Evolutionary conservation across 1,140 invertebrate species (phyloP), one percentile per base, ranked within the genome.

Genomic region (Lysiphlebus fabarum): DNA sequence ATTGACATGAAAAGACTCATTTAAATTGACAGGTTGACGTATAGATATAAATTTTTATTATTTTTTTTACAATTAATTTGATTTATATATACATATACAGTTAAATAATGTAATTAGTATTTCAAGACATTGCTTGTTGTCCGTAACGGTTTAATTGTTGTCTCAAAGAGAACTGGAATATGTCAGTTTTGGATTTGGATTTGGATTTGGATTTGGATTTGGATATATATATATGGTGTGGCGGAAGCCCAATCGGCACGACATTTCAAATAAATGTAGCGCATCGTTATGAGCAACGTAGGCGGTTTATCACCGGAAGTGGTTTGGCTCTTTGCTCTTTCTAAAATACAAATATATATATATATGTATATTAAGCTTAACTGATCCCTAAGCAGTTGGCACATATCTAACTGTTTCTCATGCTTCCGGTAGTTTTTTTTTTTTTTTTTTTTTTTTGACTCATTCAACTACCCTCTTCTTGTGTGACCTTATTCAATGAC

Each of bases 261-360:
- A 51, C 49, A 34, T 51, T 37, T 26, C 17, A 51, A 51, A 51
- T 51, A 51, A 51, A 51, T 51, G 49, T 51, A 36, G 49, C 49
- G 49, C 49, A 51, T 51, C 36, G 49, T n/a, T 51, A 8, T 33
- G 5, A 38, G 49, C 49, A 37, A 51, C 49, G 49, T 51, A 51
- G 49, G 49, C 49, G 49, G 49, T 51, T 51, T 36, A 51, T 51
- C 49, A 51, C 49, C 49, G 49, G 49, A 51, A 51, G 49, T 51
- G 36, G 34, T 51, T 51, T 36, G 49, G 37, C 49, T 51, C 49
- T 51, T 38, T 36, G 11, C 49, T 51, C 34, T 33, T 36, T 37
- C 36, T 51, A 51, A 17, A 6, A 3, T 17, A 26, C 34, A 33
- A 33, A 5, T 33, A 11, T 11, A 12, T 1, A 37, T 51, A 37